A percentile compares a stretch with the other conserved stretches of the same genome.
Conservation (phyloP, 2,797 vertebrate species). For the Malacoctenus gilli region DNA sequence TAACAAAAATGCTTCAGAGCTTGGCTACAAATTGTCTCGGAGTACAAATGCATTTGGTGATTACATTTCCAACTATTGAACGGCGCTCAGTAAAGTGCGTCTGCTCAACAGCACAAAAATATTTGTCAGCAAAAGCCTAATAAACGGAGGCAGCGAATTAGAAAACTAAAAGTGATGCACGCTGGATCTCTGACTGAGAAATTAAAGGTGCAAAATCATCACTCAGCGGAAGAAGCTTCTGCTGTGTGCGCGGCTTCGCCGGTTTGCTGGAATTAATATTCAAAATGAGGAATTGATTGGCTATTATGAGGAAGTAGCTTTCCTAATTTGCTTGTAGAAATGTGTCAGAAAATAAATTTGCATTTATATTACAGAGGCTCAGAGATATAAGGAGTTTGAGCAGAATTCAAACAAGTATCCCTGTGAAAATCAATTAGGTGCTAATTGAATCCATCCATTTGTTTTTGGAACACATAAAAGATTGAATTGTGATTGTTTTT, state of each 20-base stretch:
- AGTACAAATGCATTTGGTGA: slow-evolving; percentile 44
- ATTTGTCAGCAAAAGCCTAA: slow-evolving; percentile 50
- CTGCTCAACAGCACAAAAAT: slow-evolving; percentile 20
- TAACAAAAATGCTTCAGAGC: slow-evolving; percentile 27
- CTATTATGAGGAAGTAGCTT: slow-evolving; percentile 60
- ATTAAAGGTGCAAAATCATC: slow-evolving; percentile 33
- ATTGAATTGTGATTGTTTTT: slow-evolving; percentile 43
- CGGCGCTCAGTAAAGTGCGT: slow-evolving; percentile 39
- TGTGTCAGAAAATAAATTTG: slow-evolving; percentile 67
- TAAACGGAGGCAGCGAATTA: slow-evolving; percentile 31
- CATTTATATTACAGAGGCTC: slow-evolving; percentile 71
- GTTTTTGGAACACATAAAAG: slow-evolving; percentile 34
- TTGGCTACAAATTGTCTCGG: slow-evolving; percentile 27
- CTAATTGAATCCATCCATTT: slow-evolving; percentile 60
- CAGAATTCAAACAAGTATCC: slow-evolving; percentile 55
- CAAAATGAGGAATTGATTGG: slow-evolving; percentile 62
- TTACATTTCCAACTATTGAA: slow-evolving; percentile 46
- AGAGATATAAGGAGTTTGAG: slow-evolving; percentile 44
- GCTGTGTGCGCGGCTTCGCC: slow-evolving; percentile 6
- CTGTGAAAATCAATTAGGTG: slow-evolving; percentile 52
- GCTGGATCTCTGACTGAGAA: slow-evolving; percentile 29
- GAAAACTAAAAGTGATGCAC: slow-evolving; percentile 20
- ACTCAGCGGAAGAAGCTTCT: slow-evolving; percentile 26
- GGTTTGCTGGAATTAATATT: slow-evolving; percentile 51
- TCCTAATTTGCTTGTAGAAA: slow-evolving; percentile 66